These are phyloP conservation scores for Acestrorhynchus altus DNA, from an alignment of 2,797 vertebrate genomes.

Conservation along the genomic window DNA sequence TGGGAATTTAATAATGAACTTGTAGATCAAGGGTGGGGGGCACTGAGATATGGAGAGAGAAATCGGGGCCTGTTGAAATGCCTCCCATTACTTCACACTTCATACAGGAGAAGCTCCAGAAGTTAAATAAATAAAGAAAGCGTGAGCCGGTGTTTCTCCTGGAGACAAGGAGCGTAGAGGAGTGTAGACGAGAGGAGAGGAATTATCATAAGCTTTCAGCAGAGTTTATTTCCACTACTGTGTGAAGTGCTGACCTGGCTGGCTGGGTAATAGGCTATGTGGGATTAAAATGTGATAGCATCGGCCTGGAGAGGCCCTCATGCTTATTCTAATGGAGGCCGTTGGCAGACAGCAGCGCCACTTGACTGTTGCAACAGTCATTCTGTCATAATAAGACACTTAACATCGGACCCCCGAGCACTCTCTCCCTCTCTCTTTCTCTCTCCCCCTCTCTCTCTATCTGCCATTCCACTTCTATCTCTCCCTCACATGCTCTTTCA, in stretches of 20 bases:
- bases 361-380: constrained; percentile 69
- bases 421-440: constrained; percentile 47
- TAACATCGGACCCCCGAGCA: constrained; percentile 57
- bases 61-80: background rate
- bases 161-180: constrained; percentile 8
- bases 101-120: constrained; percentile 24
- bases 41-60: background rate
- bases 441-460: constrained; percentile 35
- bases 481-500: constrained; percentile 43
- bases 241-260: constrained; percentile 79
- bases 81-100: constrained; percentile 22
- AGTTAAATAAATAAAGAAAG: constrained; percentile 42
- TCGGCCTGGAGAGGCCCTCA: constrained; percentile 79
- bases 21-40: background rate
- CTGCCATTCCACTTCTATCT: constrained; percentile 46
- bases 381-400: constrained; percentile 65
- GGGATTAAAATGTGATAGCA: constrained; percentile 81
- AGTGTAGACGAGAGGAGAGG: constrained; percentile 49
- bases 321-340: constrained; percentile 81
- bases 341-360: constrained; percentile 75
- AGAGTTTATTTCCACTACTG: constrained; percentile 74
- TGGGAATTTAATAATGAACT: background rate
- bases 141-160: constrained; percentile 24
- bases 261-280: constrained; percentile 76
- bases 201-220: constrained; percentile 64